Conservation (phyloP, 2,888 invertebrate species). For the Zygothrica quintamaculata region DNA sequence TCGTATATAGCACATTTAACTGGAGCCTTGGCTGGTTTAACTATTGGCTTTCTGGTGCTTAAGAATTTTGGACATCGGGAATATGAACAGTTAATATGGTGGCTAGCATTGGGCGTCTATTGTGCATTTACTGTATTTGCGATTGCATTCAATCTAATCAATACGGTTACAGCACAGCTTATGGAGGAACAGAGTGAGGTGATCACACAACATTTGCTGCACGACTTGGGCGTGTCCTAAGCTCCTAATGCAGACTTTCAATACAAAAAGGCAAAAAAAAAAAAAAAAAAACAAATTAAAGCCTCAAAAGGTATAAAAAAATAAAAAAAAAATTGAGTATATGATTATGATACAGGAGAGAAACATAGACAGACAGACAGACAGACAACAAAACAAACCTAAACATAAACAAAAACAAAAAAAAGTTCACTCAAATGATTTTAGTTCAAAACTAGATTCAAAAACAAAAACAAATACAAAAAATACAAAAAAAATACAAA, state of each 20-base stretch:
- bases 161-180: constrained; percentile 86
- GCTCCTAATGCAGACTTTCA: constrained; percentile 24
- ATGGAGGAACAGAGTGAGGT: constrained; percentile 84
- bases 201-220: constrained; percentile 84
- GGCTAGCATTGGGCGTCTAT: constrained; percentile 97
- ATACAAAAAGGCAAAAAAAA: constrained; percentile 1
- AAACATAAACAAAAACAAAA: constrained; percentile 17
- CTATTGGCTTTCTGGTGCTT: constrained; percentile 95
- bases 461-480: too few species aligned
- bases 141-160: constrained; percentile 92
- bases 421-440: constrained; percentile 59
- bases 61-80: constrained; percentile 98
- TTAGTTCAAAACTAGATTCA: constrained; percentile 74
- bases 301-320: neutral
- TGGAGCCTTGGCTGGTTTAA: constrained; percentile 96
- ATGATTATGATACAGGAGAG: constrained; percentile 40
- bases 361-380: constrained; percentile 45
- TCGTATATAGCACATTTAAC: constrained; percentile 98
- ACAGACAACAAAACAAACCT: constrained; percentile 14
- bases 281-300: neutral
- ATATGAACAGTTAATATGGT: constrained; percentile 97
- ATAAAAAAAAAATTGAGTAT: constrained; percentile 5
- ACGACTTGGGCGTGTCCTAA: constrained; percentile 85
- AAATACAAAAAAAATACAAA: too few species aligned
- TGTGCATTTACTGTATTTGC: constrained; percentile 97